phyloP scores from a whole-genome alignment of 2,888 invertebrate genomes.

The Cetonia aurata region DNA sequence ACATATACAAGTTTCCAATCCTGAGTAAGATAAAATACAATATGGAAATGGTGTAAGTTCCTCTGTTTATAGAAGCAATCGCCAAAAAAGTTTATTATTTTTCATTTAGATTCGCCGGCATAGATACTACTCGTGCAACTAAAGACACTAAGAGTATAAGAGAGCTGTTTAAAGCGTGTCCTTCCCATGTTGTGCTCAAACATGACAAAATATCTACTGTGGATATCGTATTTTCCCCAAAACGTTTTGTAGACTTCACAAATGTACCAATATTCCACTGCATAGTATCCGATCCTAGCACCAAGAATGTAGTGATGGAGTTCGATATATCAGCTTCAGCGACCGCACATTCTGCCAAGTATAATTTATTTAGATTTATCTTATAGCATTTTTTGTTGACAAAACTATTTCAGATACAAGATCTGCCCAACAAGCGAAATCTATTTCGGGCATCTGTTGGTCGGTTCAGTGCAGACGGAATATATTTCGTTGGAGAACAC shows the following conservation, averaged over 20 bases:
- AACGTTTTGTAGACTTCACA: slow-evolving; percentile 54
- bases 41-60: slow-evolving; percentile 42
- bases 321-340: slow-evolving; percentile 59
- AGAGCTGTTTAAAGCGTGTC: slow-evolving; percentile 47
- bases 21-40: slow-evolving; percentile 65
- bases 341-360: slow-evolving; percentile 58
- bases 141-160: slow-evolving; percentile 44
- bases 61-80: neutral
- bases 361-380: neutral
- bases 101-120: slow-evolving; percentile 52
- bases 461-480: slow-evolving; percentile 69
- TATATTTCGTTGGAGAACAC: slow-evolving; percentile 72
- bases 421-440: slow-evolving; percentile 72
- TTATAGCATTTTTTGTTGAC: neutral
- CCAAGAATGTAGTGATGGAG: slow-evolving; percentile 55
- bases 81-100: neutral
- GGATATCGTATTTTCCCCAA: slow-evolving; percentile 55
- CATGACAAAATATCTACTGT: slow-evolving; percentile 51
- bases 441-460: slow-evolving; percentile 72
- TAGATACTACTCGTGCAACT: slow-evolving; percentile 44
- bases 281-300: slow-evolving; percentile 56
- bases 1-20: slow-evolving; percentile 67
- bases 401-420: slow-evolving; percentile 67
- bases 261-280: slow-evolving; percentile 58
- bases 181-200: slow-evolving; percentile 44